Evolutionary conservation across 2,797 vertebrate genomes (phyloP), one percentile per base, ranked within the genome.

Genomic region (Tauraco hartlaubi): DNA sequence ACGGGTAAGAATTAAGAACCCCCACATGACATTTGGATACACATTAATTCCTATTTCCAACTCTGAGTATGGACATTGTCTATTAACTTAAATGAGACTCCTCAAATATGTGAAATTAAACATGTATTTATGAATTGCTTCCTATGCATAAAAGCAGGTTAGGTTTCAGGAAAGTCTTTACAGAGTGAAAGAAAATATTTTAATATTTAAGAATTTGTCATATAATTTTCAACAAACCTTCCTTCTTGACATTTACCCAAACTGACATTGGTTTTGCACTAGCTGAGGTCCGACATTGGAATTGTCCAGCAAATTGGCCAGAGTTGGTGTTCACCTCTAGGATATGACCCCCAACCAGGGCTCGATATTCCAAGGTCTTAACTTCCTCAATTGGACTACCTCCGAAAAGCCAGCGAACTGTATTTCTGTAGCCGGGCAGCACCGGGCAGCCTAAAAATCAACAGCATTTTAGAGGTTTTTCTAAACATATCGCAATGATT

Each of bases 401-500:
- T 96, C 98, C 96, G 48, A 98, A 98, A 74, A 97, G 97, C 99
- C 99, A 99, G 43, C 28, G 97, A 51, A 99, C 96, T 9, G 96
- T 80, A 14, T 85, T 97, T 76, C 95, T 98, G 95, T 98, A 97
- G 58, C 96, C 98, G 41, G 98, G 96, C 83, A 97, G 94, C 12
- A 98, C 97, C 0, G 99, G 99, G 67, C 99, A 99, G 82, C 98
- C 99, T 99, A 48, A 61, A 94, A 96, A 97, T 15, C 62, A 95
- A 86, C 6, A 87, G 25, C 7, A 81, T 20, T 85, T 94, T 43
- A 92, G 73, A 76, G 28, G 23, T 39, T 84, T 90, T 67, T 49
- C 33, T 58, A 78, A 48, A 29, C 11, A 33, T 14, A 7, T 0
- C 4, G 31, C 86, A 73, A 51, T 5, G 1, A 54, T 81, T 76